Evolutionary conservation across 2,797 vertebrate genomes (phyloP), one percentile per base, ranked within the genome.

Genomic region (Myiotriccus ornatus): DNA sequence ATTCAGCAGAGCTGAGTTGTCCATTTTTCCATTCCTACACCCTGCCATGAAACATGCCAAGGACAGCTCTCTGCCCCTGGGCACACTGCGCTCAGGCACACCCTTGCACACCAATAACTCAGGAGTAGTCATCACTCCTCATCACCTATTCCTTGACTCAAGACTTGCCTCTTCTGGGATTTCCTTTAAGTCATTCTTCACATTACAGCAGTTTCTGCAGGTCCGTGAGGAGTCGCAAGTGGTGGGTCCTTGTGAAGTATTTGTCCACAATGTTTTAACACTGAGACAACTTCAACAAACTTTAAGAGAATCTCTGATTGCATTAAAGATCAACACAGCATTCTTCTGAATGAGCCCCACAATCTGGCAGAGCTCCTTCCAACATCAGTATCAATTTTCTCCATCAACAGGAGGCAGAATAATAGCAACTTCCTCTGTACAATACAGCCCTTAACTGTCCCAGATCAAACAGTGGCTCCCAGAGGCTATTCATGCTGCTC

Each of bases 361-460:
- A 24, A 27, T 28, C 82, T 76, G 74, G 87, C 89, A 84, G 69
- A 5, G 62, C 63, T 87, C 44, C 70, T 68, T 91, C 84, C 79
- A 65, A 84, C 85, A 95, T 90, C 91, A 88, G 32, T 78, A 96
- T 76, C 91, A 53, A 95, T 93, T 94, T 94, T 74, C 74, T 91
- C 47, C 56, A 87, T 63, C 82, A 81, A 91, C 47, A 88, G 87
- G 70, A 94, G 89, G 84, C 74, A 81, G 63, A 90, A 86, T 75
- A 95, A 85, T 37, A 94, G 84, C 52, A 78, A 60, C 70, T 94
- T 96, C 89, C 85, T 79, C 49, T 62, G 62, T 24, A 46, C 65
- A 88, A 93, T 41, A 43, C 39, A 86, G 60, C 56, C 67, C 15
- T 91, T 94, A 93, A 90, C 74, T 69, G 67, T 71, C 70, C 70